Evolutionary conservation across 2,888 invertebrate genomes (phyloP).

Genomic region (Aphrophora alni): DNA sequence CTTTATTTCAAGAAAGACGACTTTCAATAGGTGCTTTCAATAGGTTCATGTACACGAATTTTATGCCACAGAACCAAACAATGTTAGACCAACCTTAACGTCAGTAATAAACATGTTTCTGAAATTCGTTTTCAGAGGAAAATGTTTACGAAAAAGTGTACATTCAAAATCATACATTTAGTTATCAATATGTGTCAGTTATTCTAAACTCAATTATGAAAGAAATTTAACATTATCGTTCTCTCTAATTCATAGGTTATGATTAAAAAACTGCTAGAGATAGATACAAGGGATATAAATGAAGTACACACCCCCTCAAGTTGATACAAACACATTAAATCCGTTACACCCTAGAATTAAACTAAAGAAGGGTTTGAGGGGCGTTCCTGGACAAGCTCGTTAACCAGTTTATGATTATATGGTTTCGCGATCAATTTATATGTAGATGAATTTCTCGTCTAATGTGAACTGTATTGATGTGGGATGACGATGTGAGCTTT

Average conservation of each 20-base stretch:
- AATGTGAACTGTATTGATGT: not conserved
- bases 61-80: no score
- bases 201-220: no score
- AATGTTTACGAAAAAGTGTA: no score
- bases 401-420: not conserved
- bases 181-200: no score
- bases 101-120: no score
- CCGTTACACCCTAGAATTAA: constrained; percentile 5
- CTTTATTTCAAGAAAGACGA: no score
- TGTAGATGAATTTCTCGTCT: not conserved
- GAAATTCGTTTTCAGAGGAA: no score
- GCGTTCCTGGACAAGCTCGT: not conserved
- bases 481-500: not conserved
- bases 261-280: not conserved
- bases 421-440: constrained; percentile 2
- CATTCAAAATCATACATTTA: no score
- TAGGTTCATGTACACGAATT: no score
- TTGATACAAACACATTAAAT: not conserved
- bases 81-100: no score
- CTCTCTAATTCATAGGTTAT: not conserved
- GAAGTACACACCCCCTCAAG: not conserved
- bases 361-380: not conserved
- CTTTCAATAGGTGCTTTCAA: no score
- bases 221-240: no score
- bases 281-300: not conserved